Percentiles rank a stretch among this genome's conserved stretches.
Evolutionary conservation across 2,888 invertebrate genomes (phyloP).

Genomic region (Netelia virgata): DNA sequence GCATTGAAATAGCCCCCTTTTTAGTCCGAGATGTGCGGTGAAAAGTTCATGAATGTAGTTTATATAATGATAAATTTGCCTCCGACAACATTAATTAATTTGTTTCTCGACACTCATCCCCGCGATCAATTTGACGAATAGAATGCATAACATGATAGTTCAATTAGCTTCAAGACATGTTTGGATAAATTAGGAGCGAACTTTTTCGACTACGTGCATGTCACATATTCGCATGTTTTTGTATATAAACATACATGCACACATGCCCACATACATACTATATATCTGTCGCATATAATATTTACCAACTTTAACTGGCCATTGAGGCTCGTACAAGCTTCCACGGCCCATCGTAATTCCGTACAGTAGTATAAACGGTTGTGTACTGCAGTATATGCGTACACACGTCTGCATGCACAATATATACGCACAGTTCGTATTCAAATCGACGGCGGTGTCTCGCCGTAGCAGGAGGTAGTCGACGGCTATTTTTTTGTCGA

Average conservation of each 20-base stretch:
- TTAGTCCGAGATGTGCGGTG: too few species aligned
- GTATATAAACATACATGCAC: too few species aligned
- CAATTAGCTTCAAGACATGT: constrained; percentile 8
- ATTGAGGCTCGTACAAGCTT: constrained; percentile 42
- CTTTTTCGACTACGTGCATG: constrained; percentile 2
- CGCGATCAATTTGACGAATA: too few species aligned
- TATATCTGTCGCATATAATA: constrained; percentile 32
- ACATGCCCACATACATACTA: background rate
- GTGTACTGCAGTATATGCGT: background rate
- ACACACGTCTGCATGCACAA: background rate
- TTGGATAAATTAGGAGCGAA: constrained; percentile 48
- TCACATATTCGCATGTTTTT: background rate
- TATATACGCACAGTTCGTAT: constrained; percentile 50
- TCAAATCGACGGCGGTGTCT: constrained; percentile 60
- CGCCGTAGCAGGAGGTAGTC: constrained; percentile 60
- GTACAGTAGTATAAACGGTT: constrained; percentile 56
- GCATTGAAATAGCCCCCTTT: too few species aligned
- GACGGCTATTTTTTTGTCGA: constrained; percentile 68
- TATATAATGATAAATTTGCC: too few species aligned
- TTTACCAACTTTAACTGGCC: constrained; percentile 42
- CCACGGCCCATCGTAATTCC: constrained; percentile 54
- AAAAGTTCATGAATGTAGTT: too few species aligned
- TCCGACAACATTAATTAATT: too few species aligned
- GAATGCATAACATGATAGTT: too few species aligned
- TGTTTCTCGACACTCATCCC: too few species aligned